Evolutionary conservation across 2,888 invertebrate species (phyloP).

Genomic region (Aporophyla lueneburgensis): DNA sequence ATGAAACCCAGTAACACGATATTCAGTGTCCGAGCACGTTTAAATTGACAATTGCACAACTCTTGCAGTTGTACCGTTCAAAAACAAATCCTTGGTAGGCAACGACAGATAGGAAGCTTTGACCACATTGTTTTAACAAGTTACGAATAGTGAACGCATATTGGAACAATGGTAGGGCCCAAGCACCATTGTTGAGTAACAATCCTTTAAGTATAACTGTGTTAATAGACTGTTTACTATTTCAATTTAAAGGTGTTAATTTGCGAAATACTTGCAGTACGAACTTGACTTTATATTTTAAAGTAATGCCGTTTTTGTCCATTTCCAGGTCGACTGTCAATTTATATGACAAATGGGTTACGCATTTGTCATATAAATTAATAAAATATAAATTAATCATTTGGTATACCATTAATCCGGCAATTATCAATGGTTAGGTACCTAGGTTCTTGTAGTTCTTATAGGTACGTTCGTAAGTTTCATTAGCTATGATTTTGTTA

Average conservation of each 20-base stretch:
- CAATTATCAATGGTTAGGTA: not conserved
- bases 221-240: conserved; percentile 54
- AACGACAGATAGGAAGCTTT: conserved; percentile 77
- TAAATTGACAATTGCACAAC: conserved; percentile 73
- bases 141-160: conserved; percentile 55
- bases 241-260: conserved; percentile 47
- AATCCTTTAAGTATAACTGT: conserved; percentile 46
- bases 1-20: conserved; percentile 31
- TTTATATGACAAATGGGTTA: conserved; percentile 41
- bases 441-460: not conserved
- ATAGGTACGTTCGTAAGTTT: not conserved
- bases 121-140: conserved; percentile 77
- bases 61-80: conserved; percentile 53
- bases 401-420: conserved; percentile 9
- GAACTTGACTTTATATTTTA: conserved; percentile 25
- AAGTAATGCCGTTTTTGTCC: conserved; percentile 5
- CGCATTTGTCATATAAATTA: conserved; percentile 34
- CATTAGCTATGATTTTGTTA: not conserved
- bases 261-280: conserved; percentile 20
- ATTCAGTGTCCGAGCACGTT: conserved; percentile 43
- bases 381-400: conserved; percentile 54
- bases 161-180: conserved; percentile 61
- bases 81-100: conserved; percentile 77
- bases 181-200: conserved; percentile 54
- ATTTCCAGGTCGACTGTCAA: conserved; percentile 17